A percentile compares a stretch with the other conserved stretches of the same genome.
Conservation (phyloP, 2,797 vertebrate genomes). For the Notamacropus eugenii region DNA sequence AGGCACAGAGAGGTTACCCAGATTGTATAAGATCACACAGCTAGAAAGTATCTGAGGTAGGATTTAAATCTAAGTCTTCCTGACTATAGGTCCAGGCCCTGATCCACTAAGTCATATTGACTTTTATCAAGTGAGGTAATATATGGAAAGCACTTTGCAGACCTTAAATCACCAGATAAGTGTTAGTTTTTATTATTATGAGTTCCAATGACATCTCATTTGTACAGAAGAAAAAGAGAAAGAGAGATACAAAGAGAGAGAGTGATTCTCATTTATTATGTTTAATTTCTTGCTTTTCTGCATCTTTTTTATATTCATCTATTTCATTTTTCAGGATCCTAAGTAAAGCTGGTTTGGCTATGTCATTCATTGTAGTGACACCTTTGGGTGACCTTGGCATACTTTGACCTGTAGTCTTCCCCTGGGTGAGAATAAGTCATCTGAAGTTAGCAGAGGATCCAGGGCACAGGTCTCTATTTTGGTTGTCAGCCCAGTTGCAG, state of each 20-base stretch:
- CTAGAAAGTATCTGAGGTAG: neutral
- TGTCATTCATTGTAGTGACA: slow-evolving; percentile 32
- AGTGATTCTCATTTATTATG: neutral
- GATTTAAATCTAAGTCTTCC: neutral
- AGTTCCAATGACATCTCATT: neutral
- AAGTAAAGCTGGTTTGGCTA: slow-evolving; percentile 42
- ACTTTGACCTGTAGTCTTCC: neutral
- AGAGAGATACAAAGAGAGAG: neutral
- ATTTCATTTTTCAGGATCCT: slow-evolving; percentile 33
- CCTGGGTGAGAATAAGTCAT: neutral
- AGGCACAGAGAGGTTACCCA: neutral
- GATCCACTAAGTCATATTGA: neutral
- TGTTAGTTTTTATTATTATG: neutral
- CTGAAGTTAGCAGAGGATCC: slow-evolving; percentile 43
- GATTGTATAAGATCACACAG: neutral
- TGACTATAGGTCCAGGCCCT: neutral
- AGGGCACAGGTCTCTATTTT: neutral
- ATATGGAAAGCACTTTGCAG: neutral
- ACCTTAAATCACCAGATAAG: neutral
- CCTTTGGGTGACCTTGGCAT: neutral
- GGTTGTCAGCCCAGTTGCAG: slow-evolving; percentile 14
- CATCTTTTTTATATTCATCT: slow-evolving; percentile 17
- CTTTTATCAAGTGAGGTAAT: neutral
- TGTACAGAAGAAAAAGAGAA: neutral
- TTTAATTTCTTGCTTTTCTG: slow-evolving; percentile 18